Base-by-base conservation (phyloP, 2,888 invertebrate species). In the Oscheius sp. region DNA sequence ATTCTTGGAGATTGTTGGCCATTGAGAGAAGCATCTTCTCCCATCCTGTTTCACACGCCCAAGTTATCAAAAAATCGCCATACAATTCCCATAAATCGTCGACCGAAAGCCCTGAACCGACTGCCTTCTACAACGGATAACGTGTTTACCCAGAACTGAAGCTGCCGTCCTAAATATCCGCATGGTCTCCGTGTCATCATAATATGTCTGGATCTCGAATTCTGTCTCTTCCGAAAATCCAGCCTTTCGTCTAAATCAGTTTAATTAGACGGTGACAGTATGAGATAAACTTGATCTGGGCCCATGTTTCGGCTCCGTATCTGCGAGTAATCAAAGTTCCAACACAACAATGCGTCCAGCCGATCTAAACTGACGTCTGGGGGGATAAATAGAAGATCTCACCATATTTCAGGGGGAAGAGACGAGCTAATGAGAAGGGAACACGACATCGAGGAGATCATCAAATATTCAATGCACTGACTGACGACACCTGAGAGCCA, bases 1-100 rank as follows among this genome's bases (percentile, higher is more conserved):
- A 86, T 46, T 86, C 85, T 81, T 85, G 80, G 12, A 86, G 75
- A 69, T 86, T 84, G 63, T 81, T 78, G 7, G 86, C 85, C 84
- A 86, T 83, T 27, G 81, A 77, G 29, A 75, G 72, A 2, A 86
- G 61, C 79, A 86, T 82, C 59, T 83, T 80, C 69, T 84, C 79
- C 84, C 85, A 86, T 7, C 86, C 86, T 16, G 83, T 84, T 52
- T 84, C 85, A 53, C 82, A 81, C 6, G 83, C 82, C 64, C 83
- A 83, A 9, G 81, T 81, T 18, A 83, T 83, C 43, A 86, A 71
- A 63, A 79, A 83, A 41, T 83, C 84, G 1, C 86, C 86, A 69
- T 85, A 86, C 77, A 80, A 74, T 53, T 86, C 85, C 81, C 84
- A 85, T 63, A 85, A 78, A 12, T 84, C 84, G 61, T 86, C 85